Conservation (phyloP, 2,888 invertebrate genomes). For the Tiphia femorata region DNA sequence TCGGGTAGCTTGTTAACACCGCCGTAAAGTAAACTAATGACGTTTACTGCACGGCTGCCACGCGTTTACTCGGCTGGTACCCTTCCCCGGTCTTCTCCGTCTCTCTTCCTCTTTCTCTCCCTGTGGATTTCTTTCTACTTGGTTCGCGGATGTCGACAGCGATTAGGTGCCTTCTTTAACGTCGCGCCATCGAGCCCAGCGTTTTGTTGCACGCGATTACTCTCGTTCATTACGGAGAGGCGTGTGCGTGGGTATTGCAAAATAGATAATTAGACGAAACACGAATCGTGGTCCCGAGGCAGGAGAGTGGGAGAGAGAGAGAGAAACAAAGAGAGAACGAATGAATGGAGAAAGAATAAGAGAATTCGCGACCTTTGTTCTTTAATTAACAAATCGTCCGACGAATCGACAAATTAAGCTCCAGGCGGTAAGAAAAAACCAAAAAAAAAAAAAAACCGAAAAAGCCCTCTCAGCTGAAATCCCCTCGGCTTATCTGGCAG, state of each 20-base stretch:
- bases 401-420: too few species aligned
- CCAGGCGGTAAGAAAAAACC: background rate
- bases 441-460: background rate
- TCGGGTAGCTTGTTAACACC: conserved; percentile 25
- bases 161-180: too few species aligned
- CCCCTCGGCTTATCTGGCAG: too few species aligned
- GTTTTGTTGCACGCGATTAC: background rate
- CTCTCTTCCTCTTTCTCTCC: background rate
- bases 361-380: too few species aligned
- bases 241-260: background rate
- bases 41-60: conserved; percentile 13
- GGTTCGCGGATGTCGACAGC: background rate
- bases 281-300: background rate
- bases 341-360: background rate
- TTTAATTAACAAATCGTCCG: too few species aligned
- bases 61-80: conserved; percentile 2
- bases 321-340: background rate
- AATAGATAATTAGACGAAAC: background rate
- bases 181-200: background rate
- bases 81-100: background rate
- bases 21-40: conserved; percentile 28
- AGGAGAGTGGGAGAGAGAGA: background rate
- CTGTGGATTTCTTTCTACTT: background rate
- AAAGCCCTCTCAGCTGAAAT: too few species aligned
- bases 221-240: background rate